Base-by-base conservation (phyloP, 2,888 invertebrate genomes). In the Candidula unifasciata region DNA sequence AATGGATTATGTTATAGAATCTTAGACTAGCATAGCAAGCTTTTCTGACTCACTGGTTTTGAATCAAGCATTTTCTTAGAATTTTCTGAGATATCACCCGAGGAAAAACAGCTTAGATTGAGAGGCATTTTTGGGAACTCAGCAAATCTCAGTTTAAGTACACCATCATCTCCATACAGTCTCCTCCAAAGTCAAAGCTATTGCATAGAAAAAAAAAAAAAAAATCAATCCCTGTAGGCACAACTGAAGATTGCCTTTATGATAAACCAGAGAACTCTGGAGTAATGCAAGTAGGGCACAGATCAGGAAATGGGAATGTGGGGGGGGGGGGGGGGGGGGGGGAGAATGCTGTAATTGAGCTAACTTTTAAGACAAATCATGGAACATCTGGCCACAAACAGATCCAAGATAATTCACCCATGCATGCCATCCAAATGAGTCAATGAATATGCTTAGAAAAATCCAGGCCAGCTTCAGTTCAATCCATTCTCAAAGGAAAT, bases 1-100 rank as follows among this genome's bases (percentile, higher is more conserved):
- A n/a, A n/a, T n/a, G n/a, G n/a, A n/a, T n/a, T n/a, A n/a, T n/a
- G n/a, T n/a, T n/a, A n/a, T n/a, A n/a, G 5, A 16, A 76, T 91
- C 90, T 3, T 84, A 88, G 78, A 87, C 88, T 13, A 91, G 90
- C 83, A 88, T 86, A 84, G 79, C 79, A 76, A 89, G 87, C 71
- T 90, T 90, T 83, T 90, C 89, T 84, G 90, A 90, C n/a, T 90
- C 90, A 8, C 89, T 90, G 44, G 90, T 91, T 35, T 84, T 91
- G 37, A 90, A 90, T 73, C 89, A 90, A 60, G 89, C 90, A 66
- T 86, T 90, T 66, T 88, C 85, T 3, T 89, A 91, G 71, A 87
- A 66, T 86, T 90, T 66, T 88, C 85, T 3, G 89, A 91, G 71
- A 87, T 89, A 13, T 81, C 82, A 24, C 27, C 81, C 44, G 73